Evolutionary conservation across 2,888 invertebrate species (phyloP), one percentile per base, ranked within the genome.

Genomic region (Anthrax anthrax): DNA sequence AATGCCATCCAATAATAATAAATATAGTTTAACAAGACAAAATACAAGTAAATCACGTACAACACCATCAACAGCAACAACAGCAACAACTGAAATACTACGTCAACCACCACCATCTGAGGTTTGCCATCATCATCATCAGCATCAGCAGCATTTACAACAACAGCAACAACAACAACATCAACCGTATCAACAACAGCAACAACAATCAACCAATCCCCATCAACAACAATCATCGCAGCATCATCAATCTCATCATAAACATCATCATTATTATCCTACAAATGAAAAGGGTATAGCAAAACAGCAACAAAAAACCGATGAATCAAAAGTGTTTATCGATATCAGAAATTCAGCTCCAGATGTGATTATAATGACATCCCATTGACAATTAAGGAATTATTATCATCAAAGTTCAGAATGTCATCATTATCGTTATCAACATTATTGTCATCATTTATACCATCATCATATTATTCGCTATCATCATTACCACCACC

Each of bases 261-360:
- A 27, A 18, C 44, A 44, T 12, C 39, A 45, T 17, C 36, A 40
- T 34, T 39, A 45, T 32, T 39, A 44, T 6, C 36, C 39, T n/a
- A n/a, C 27, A 19, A 13, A 16, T 27, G 44, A 18, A 18, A 46
- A 39, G 17, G 42, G 27, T 4, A 8, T 14, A 6, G 54, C 55
- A 44, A 55, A 54, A n/a, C 17, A 18, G 6, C 55, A 56, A 44
- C 55, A 54, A 16, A 63, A 62, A 55, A 49, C 53, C 50, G 63
- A 69, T 54, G 65, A 67, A 55, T 63, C 65, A 51, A 71, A 81
- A 43, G 83, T 84, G 40, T 84, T 82, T 69, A 84, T 86, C 68
- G 80, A 88, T 62, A 87, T 88, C 47, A 86, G 87, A 48, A 85
- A 88, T 60, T 88, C 89, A 47, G 89, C 89, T 2, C 89, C 89